Conservation (phyloP, 2,797 vertebrate species). For the Protonibea diacanthus region DNA sequence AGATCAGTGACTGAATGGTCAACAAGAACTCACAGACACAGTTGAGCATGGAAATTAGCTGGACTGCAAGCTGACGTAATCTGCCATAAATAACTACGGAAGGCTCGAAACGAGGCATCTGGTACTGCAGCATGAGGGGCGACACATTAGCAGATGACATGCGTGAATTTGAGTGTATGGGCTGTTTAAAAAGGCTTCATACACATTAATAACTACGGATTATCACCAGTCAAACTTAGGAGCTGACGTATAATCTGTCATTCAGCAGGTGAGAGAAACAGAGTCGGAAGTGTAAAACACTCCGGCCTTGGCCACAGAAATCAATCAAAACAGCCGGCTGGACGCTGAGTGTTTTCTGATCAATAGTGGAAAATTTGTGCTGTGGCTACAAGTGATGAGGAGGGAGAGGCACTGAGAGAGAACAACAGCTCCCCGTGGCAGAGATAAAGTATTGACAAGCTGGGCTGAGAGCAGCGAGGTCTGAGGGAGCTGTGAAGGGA, state of each 20-base stretch:
- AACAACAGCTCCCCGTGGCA: constrained; percentile 17
- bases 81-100: background rate
- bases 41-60: background rate
- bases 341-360: constrained; percentile 41
- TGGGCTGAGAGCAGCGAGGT: background rate
- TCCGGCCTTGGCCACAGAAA: constrained; percentile 30
- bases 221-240: background rate
- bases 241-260: constrained; percentile 8
- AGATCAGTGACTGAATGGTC: background rate
- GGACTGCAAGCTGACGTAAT: background rate
- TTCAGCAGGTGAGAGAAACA: constrained; percentile 11
- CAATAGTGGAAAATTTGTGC: constrained; percentile 43
- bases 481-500: background rate
- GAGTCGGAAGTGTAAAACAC: constrained; percentile 20
- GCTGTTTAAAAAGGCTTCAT: background rate
- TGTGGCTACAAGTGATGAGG: constrained; percentile 34
- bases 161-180: background rate
- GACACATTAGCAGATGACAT: background rate
- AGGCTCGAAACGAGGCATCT: background rate
- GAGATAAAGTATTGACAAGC: constrained; percentile 14
- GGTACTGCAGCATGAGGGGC: background rate
- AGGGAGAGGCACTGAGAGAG: background rate
- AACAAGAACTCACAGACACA: background rate
- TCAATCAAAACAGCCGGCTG: constrained; percentile 40
- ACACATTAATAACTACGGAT: background rate